A percentile compares a stretch with the other conserved stretches of the same genome.
These are phyloP conservation scores for Sciurus vulgaris DNA, from an alignment of 2,797 vertebrate genomes.

Conservation along the genomic window DNA sequence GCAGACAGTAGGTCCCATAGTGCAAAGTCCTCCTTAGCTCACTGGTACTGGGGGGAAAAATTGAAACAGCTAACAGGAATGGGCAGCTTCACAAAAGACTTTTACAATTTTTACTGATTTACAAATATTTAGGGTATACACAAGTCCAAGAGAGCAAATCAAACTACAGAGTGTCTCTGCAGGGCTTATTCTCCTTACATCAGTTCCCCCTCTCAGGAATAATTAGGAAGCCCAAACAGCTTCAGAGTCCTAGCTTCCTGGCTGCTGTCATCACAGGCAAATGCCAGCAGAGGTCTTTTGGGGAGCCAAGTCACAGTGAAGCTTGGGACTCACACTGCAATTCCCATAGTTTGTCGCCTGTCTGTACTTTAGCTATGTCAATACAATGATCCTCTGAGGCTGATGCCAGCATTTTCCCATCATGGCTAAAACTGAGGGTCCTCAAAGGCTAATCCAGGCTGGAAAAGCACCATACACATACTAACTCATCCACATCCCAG, in stretches of 20 bases:
- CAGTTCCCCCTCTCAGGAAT: slow-evolving; percentile 90
- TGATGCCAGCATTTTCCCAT: slow-evolving; percentile 98
- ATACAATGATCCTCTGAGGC: slow-evolving; percentile 99
- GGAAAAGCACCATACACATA: slow-evolving; percentile 97
- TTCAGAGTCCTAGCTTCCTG: slow-evolving; percentile 98
- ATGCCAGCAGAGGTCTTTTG: slow-evolving; percentile 96
- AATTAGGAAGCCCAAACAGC: slow-evolving; percentile 97
- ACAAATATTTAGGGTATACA: not conserved
- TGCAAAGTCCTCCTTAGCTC: not conserved
- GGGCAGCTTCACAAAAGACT: not conserved
- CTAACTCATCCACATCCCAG: slow-evolving; percentile 97
- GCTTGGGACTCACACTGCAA: slow-evolving; percentile 98
- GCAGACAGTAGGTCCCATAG: not conserved
- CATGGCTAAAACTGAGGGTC: slow-evolving; percentile 97
- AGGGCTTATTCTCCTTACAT: not conserved
- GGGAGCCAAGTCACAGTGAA: slow-evolving; percentile 99
- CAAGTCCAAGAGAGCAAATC: not conserved
- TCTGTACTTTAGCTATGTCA: slow-evolving; percentile 98
- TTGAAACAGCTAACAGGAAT: not conserved
- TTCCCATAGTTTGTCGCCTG: slow-evolving; percentile 99
- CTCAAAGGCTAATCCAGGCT: slow-evolving; percentile 98
- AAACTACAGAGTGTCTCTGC: not conserved
- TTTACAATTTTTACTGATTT: not conserved
- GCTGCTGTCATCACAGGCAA: slow-evolving; percentile 98
- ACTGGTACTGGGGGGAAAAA: fast-evolving